These are phyloP conservation scores for Stylophora pistillata DNA, from an alignment of 64 coral and sea anemone species.

Conservation along the genomic window DNA sequence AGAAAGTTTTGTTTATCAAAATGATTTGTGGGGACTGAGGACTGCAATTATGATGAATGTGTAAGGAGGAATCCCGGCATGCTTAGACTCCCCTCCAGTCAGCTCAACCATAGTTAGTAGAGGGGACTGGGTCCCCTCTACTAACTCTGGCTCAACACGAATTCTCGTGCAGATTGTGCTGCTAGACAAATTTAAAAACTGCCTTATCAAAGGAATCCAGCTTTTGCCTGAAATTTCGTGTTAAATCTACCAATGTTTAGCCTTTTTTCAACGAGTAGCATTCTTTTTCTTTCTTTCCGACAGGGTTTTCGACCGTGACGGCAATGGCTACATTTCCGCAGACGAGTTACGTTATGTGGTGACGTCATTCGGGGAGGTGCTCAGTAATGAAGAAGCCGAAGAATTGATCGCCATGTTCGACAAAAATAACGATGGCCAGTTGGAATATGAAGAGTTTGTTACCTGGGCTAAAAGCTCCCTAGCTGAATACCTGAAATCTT, in stretches of 20 bases:
- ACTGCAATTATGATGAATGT: too few relatives aligned
- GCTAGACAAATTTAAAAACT: too few relatives aligned
- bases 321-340: conserved; percentile 77
- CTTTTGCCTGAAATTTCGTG: not conserved
- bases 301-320: conserved; percentile 90
- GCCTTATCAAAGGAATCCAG: too few relatives aligned
- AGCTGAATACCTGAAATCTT: conserved; percentile 63
- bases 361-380: conserved; percentile 65
- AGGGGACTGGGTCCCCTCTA: too few relatives aligned
- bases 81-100: too few relatives aligned
- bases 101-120: too few relatives aligned
- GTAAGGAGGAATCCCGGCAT: too few relatives aligned
- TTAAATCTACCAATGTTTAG: not conserved
- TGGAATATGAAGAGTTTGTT: conserved; percentile 88
- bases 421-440: conserved; percentile 55
- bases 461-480: conserved; percentile 72
- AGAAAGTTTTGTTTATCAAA: too few relatives aligned
- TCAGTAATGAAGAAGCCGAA: conserved; percentile 71
- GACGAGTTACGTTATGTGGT: conserved; percentile 78
- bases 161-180: too few relatives aligned
- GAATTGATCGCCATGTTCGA: conserved; percentile 86
- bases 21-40: too few relatives aligned
- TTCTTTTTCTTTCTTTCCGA: not conserved
- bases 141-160: too few relatives aligned
- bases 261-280: not conserved